Percentiles rank a stretch among this genome's conserved stretches.
These are phyloP conservation scores for Astur gentilis DNA, from an alignment of 2,113 vertebrate species.

Conservation along the genomic window DNA sequence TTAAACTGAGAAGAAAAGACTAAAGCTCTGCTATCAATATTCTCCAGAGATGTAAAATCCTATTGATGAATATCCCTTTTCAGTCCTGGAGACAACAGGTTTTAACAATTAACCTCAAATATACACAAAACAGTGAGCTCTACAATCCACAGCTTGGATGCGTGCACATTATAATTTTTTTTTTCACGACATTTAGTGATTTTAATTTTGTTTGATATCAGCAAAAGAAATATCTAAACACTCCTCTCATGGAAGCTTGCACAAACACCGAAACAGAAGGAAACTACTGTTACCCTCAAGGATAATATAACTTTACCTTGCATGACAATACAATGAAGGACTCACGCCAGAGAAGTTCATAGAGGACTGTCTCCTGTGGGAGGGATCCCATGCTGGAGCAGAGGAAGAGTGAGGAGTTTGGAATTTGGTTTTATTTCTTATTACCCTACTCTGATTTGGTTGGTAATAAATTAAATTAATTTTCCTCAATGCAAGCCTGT, in stretches of 20 bases:
- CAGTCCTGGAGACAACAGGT: background rate
- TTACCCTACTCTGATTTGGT: too few relatives aligned
- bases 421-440: too few relatives aligned
- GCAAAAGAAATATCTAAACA: background rate
- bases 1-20: background rate
- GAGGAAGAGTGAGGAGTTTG: too few relatives aligned
- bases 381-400: too few relatives aligned
- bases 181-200: background rate
- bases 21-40: background rate
- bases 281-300: background rate
- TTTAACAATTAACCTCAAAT: background rate
- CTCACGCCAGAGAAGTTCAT: too few relatives aligned
- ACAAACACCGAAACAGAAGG: background rate
- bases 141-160: background rate
- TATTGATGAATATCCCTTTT: background rate
- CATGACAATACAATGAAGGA: background rate
- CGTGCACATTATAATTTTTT: background rate
- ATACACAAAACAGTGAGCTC: background rate
- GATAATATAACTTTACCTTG: background rate
- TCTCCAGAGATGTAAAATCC: background rate
- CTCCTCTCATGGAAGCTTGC: background rate
- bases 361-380: too few relatives aligned
- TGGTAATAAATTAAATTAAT: too few relatives aligned
- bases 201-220: background rate
- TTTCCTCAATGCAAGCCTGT: too few relatives aligned